Base-by-base conservation (phyloP, 30 jellyfish, hydroid and myxozoan species). In the Aurelia coerulea region DNA sequence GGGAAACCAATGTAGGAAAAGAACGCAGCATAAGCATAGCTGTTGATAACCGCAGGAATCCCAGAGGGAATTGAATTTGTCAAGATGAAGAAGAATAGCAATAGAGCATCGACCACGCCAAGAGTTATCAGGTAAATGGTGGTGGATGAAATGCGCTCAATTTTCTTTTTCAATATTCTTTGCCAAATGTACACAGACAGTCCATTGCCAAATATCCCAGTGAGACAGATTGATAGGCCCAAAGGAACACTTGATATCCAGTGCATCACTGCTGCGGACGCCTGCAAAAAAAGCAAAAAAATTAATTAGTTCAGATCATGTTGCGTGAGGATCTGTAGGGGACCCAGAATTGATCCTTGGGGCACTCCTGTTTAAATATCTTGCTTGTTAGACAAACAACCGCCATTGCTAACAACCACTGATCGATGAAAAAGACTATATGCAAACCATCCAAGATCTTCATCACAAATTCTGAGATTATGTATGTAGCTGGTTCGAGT, bases 201-300 rank as follows among this genome's bases (percentile, higher is more conserved):
- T 14, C 51, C 74, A 53, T 91, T 91, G 31, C 97, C 97, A 14
- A 91, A 59, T 54, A 91, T 17, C 33, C 97, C 97, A 35, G 73
- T 15, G 17, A 79, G 29, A 46, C 96, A 37, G 72, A 91, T 84
- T 42, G 86, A 35, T 34, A 52, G 66, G 4, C 97, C 97, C 4
- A 91, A 33, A 5, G 97, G 97, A n/a, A 84, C 96, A 65, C 90
- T 84, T 33, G 77, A 79, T 8, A 91, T 65, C 97, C 97, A 91
- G 82, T 91, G 96, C 79, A 91, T 74, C 42, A 46, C 49, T 37
- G 65, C 65, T 16, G 86, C 79, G 5, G 59, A 42, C 15, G 65
- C 93, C 93, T 82, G 34, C 34, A 82, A 62, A 53, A 69, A 18
- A 62, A 39, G 0, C 6, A 39, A 39, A 6, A 23, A 23, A 23